Evolutionary conservation across 2,797 vertebrate genomes (phyloP), one percentile per base, ranked within the genome.

Genomic region (Pangasius larnaudii): DNA sequence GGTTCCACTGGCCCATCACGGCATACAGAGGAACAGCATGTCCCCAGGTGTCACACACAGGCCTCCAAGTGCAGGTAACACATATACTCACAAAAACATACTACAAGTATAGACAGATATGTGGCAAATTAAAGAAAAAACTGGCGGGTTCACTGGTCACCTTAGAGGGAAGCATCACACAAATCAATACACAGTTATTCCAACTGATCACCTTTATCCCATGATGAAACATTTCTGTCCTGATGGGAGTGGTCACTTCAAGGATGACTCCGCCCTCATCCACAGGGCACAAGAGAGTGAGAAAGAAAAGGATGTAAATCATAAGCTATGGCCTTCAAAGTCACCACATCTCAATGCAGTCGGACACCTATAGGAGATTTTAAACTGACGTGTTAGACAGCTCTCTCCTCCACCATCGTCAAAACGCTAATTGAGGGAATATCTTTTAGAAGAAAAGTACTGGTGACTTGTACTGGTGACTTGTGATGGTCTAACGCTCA

Each of bases 21-120:
- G 98, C 93, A 96, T 99, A 94, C 98, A 99, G 95, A 97, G 98
- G 95, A 99, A 99, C 95, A 99, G 97, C 95, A 99, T 99, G 98
- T 99, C 98, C 93, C 98, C 98, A 81, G 98, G 98, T 85, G 97
- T 99, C 90, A 99, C 98, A 95, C 98, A 99, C 96, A 97, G 98
- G 96, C 98, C 98, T 93, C 98, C 98, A 1, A 99, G 98, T 97
- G 97, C 98, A 96, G 98, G 98, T 96, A 99, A 97, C 95, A 88
- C 81, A 87, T 84, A 67, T 83, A 71, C 88, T 88, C 27, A 56
- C 9, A 75, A 30, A 53, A 46, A 88, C 93, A 91, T 91, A 72
- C 65, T 86, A 13, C 42, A 51, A 1, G 0, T 18, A 30, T 8
- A 27, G 5, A 80, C 2, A 80, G 51, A 56, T 79, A 39, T 1